Percentiles rank a stretch among this genome's conserved stretches.
These are phyloP conservation scores for Ficedula albicollis DNA, from an alignment of 2,797 vertebrate genomes.

Conservation along the genomic window DNA sequence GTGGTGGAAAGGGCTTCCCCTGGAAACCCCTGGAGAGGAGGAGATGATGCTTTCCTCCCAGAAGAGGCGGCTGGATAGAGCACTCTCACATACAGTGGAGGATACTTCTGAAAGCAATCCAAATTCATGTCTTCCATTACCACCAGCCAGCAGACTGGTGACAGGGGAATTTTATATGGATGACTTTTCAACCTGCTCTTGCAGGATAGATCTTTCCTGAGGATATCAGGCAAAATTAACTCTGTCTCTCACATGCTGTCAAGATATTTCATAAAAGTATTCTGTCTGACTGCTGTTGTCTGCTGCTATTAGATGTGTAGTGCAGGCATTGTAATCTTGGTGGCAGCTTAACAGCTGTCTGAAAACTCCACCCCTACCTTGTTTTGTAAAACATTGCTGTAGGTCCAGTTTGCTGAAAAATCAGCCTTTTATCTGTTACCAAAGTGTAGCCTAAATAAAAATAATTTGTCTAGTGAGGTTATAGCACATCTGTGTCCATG, in stretches of 20 bases:
- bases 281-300: not conserved
- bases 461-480: not conserved
- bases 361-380: not conserved
- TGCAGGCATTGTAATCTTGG: not conserved
- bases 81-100: not conserved
- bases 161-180: not conserved
- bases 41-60: not conserved
- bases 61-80: not conserved
- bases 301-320: not conserved
- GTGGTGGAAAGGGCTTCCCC: not conserved
- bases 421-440: not conserved
- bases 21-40: not conserved
- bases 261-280: not conserved
- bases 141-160: not conserved
- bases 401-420: not conserved
- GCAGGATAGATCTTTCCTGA: not conserved
- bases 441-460: not conserved
- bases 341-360: not conserved
- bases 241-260: not conserved
- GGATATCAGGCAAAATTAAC: not conserved
- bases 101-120: not conserved
- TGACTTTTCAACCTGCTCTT: not conserved
- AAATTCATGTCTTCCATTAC: not conserved
- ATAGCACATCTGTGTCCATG: not conserved
- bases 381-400: not conserved